Conservation (phyloP, 1,140 invertebrate species). For the Leptinotarsa lineolata region DNA sequence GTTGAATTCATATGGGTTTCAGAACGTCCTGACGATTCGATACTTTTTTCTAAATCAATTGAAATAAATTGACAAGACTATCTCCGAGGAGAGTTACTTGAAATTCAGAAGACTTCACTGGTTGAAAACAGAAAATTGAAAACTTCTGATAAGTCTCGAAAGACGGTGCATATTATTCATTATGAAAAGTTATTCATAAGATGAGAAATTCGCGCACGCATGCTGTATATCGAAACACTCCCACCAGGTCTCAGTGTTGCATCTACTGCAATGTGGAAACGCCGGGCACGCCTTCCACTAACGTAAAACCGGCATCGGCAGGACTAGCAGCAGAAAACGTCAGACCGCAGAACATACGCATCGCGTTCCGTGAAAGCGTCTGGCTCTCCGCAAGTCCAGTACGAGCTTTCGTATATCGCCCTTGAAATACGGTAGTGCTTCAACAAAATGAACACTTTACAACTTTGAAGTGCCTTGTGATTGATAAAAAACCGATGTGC, state of each 20-base stretch:
- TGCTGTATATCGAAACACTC: background rate
- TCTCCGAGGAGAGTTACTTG: no score
- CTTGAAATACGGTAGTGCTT: conserved; percentile 36
- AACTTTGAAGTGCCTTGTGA: conserved; percentile 2
- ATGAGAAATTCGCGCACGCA: no score
- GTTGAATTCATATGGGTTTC: no score
- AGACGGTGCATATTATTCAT: no score
- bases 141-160: no score
- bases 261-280: conserved; percentile 35
- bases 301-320: conserved; percentile 31
- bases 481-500: background rate
- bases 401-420: conserved; percentile 24
- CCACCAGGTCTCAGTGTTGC: conserved; percentile 23
- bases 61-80: no score
- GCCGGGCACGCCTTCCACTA: conserved; percentile 30
- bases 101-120: no score
- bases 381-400: conserved; percentile 29
- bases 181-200: no score
- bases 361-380: conserved; percentile 14
- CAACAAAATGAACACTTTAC: conserved; percentile 9
- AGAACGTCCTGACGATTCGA: no score
- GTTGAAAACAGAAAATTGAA: no score
- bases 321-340: conserved; percentile 28
- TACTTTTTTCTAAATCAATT: no score
- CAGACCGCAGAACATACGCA: conserved; percentile 29